A percentile compares a stretch with the other conserved stretches of the same genome.
phyloP scores from a whole-genome alignment of 2,113 vertebrate species.

The Grammomys dolichurus region DNA sequence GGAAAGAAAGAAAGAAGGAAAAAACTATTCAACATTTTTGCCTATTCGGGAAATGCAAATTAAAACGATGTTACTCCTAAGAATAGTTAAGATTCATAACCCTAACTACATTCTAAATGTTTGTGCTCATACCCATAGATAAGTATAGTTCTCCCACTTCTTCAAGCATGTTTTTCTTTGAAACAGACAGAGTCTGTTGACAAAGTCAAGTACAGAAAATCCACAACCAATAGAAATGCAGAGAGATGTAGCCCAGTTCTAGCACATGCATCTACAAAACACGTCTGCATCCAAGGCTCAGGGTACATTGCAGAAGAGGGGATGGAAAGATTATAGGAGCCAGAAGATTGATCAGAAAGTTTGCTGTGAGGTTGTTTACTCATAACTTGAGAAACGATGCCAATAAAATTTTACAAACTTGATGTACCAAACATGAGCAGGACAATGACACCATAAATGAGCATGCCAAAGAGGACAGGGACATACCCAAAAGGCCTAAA shows the following conservation, averaged over 20 bases:
- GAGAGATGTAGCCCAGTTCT: not conserved
- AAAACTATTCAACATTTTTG: not conserved
- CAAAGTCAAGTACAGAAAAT: not conserved
- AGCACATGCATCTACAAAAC: not conserved
- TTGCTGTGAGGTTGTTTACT: no score
- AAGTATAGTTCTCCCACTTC: not conserved
- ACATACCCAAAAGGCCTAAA: not conserved
- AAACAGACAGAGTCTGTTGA: not conserved
- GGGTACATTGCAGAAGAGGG: not conserved
- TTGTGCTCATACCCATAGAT: not conserved
- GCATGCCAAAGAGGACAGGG: not conserved
- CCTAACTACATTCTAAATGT: not conserved
- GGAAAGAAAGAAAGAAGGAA: no score
- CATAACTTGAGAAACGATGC: not conserved
- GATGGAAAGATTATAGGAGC: not conserved
- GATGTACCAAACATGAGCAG: not conserved
- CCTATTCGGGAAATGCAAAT: not conserved
- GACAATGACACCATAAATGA: not conserved
- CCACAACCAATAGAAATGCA: not conserved
- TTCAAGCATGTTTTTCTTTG: not conserved
- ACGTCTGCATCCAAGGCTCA: not conserved
- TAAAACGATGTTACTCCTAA: not conserved
- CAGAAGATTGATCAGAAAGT: not conserved
- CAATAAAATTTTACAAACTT: not conserved
- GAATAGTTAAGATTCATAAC: not conserved